These are phyloP conservation scores for Aurelia coerulea DNA, from an alignment of 30 jellyfish, hydroid and myxozoan species.

Conservation along the genomic window DNA sequence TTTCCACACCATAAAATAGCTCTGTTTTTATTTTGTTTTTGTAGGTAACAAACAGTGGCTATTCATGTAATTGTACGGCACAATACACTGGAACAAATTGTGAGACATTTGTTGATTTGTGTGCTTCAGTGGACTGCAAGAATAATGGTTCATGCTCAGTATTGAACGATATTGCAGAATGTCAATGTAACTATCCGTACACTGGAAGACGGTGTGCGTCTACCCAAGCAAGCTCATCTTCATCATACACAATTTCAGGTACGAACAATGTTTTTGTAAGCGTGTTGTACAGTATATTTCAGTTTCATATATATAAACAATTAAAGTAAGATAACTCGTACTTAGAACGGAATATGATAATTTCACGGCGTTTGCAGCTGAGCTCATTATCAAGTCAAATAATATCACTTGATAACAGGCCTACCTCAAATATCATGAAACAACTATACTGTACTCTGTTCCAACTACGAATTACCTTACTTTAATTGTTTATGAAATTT, in stretches of 20 bases:
- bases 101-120: slow-evolving; percentile 29
- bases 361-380: no score
- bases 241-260: not conserved
- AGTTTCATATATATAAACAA: no score
- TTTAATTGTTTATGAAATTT: no score
- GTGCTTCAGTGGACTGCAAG: slow-evolving; percentile 25
- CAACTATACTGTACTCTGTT: no score
- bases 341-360: no score
- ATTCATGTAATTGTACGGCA: slow-evolving; percentile 23
- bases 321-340: no score
- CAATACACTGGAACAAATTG: slow-evolving; percentile 36
- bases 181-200: slow-evolving; percentile 22
- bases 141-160: slow-evolving; percentile 52
- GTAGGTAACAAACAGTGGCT: slow-evolving; percentile 32
- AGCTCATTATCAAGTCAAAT: no score
- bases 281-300: not conserved
- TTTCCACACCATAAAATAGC: no score
- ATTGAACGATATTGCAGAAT: not conserved
- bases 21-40: not conserved
- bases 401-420: no score
- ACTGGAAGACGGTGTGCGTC: slow-evolving; percentile 34
- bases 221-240: not conserved
- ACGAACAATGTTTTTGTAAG: not conserved
- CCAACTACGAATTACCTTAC: no score
- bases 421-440: no score